Evolutionary conservation across 2,113 vertebrate genomes (phyloP), one percentile per base, ranked within the genome.

Genomic region (Chelonoidis abingdonii): DNA sequence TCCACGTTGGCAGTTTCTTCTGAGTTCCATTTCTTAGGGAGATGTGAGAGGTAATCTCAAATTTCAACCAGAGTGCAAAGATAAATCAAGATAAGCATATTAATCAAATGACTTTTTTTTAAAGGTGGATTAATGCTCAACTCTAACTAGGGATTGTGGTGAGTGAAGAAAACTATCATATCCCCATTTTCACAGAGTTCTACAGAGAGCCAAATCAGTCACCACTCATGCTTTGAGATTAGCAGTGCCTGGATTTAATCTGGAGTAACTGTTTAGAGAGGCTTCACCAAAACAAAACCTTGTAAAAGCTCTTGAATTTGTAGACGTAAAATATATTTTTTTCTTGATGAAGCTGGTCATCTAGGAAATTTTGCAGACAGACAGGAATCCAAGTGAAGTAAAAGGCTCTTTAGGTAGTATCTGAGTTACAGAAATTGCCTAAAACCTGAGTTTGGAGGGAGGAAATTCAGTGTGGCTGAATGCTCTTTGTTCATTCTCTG

Each of bases 361-460:
- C 59, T 65, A 35, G 59, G 29, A 31, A 65, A 65, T 65, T 65
- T 35, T 65, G 12, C 35, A 65, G 59, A 31, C 6, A 62, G 59
- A 3, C 3, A 85, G 89, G 91, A 56, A 78, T 31, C 56, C 21
- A 83, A 53, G 82, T 69, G 53, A 86, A 90, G 29, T 6, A 14
- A 83, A 80, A 84, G 50, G 29, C 59, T 35, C 31, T 17, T 31
- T 29, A 35, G 59, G 29, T 93, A n/a, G 52, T 13, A 4, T 2
- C 5, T 0, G 0, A 16, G 38, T 6, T 52, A 6, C 49, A 24
- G 84, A 59, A 29, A 41, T 0, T 2, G 83, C 41, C 29, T 1
- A 87, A 25, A 2, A 41, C 69, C 38, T 41, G 38, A 41, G 22
- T 41, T 75, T 41, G 69, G 69, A 75, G 69, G 10, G 25, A 41